Conservation (phyloP, 2,797 vertebrate species). For the Tiaroga cobitis region DNA sequence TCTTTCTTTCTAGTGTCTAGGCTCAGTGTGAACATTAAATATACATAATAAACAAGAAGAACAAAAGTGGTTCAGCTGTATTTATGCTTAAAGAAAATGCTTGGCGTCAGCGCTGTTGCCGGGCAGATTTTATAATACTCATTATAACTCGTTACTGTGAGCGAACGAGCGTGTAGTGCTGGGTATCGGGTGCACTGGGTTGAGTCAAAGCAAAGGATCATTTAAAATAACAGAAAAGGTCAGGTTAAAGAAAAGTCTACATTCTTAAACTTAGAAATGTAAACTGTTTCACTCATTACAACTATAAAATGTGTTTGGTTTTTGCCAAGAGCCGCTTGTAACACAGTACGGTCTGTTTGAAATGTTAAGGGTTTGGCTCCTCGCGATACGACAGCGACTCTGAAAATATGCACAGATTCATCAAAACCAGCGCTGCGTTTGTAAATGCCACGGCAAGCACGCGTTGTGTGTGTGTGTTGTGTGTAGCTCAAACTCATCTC, state of each 20-base stretch:
- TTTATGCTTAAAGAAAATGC: conserved; percentile 42
- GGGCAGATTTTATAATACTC: background rate
- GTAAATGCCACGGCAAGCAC: background rate
- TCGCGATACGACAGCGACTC: background rate
- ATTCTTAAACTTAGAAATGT: conserved; percentile 49
- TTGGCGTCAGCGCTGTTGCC: conserved; percentile 14
- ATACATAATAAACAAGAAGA: conserved; percentile 74
- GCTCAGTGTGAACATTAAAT: conserved; percentile 42
- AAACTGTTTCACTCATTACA: conserved; percentile 55
- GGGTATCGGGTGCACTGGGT: background rate
- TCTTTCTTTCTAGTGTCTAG: conserved; percentile 60
- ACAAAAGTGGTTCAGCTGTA: conserved; percentile 71
- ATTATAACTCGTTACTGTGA: background rate
- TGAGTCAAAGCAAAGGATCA: conserved; percentile 35
- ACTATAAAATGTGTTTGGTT: conserved; percentile 62
- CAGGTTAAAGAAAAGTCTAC: conserved; percentile 54
- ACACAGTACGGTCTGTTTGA: conserved; percentile 33
- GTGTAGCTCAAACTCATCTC: conserved; percentile 45
- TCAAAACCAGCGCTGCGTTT: background rate
- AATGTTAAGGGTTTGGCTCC: conserved; percentile 43
- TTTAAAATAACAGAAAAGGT: conserved; percentile 48
- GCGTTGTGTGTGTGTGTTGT: conserved; percentile 17
- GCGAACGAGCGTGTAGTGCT: background rate
- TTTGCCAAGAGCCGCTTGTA: conserved; percentile 40
- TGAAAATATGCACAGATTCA: background rate